phyloP scores from a whole-genome alignment of 1,140 invertebrate species.

The Drosophila kanapiae region DNA sequence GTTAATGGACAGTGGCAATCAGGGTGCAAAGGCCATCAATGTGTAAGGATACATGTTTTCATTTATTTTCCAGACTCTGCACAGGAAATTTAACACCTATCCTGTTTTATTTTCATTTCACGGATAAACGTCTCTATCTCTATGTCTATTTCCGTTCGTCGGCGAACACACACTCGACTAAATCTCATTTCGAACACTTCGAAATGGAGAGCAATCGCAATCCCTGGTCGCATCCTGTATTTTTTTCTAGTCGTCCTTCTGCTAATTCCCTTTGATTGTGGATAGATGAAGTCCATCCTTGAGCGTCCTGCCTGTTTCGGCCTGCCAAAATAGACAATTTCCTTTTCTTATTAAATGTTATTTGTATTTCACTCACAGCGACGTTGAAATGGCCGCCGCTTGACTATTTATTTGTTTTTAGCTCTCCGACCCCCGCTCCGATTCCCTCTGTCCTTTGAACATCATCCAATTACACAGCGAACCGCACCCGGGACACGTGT shows the following conservation, averaged over 20 bases:
- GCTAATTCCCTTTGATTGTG: conserved; percentile 77
- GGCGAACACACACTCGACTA: conserved; percentile 1
- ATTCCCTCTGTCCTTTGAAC: conserved; percentile 34
- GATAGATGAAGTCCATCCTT: conserved; percentile 49
- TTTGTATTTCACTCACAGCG: conserved; percentile 81
- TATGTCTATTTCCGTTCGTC: conserved; percentile 27
- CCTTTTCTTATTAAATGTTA: conserved; percentile 83
- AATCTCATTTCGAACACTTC: conserved; percentile 57
- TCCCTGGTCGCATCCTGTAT: conserved; percentile 25
- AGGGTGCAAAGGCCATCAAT: neutral
- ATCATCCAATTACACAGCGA: conserved; percentile 77
- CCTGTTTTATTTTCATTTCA: conserved; percentile 30
- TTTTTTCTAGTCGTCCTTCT: conserved; percentile 25
- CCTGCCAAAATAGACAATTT: conserved; percentile 78
- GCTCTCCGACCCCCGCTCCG: conserved; percentile 5
- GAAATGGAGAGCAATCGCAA: conserved; percentile 26
- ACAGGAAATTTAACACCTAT: conserved; percentile 16
- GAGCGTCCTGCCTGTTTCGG: conserved; percentile 2
- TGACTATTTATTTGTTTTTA: conserved; percentile 81
- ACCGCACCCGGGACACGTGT: conserved; percentile 74
- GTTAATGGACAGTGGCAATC: conserved; percentile 35
- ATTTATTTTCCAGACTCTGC: neutral
- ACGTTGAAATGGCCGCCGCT: conserved; percentile 51
- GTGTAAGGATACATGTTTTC: neutral
- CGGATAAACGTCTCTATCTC: conserved; percentile 40